A percentile compares a stretch with the other conserved stretches of the same genome.
Conservation (phyloP, 2,797 vertebrate species). For the Pseudomugil tenellus region DNA sequence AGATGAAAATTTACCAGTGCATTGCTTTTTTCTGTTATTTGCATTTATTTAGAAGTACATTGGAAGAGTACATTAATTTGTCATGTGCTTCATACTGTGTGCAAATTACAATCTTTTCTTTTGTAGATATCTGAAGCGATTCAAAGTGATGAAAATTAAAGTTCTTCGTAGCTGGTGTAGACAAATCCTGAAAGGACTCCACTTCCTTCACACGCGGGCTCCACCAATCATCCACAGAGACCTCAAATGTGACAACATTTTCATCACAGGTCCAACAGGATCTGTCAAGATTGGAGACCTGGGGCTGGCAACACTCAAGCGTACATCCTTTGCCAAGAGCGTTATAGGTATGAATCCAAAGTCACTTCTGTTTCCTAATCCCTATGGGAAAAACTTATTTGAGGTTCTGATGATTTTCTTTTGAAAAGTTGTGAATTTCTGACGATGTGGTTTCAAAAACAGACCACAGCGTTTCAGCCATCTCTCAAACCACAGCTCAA, state of each 20-base stretch:
- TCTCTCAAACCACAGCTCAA: conserved; percentile 88
- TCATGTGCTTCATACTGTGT: conserved; percentile 1
- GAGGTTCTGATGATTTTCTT: conserved; percentile 33
- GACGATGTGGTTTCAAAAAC: conserved; percentile 87
- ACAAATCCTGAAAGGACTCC: conserved; percentile 97
- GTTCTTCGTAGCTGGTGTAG: conserved; percentile 97
- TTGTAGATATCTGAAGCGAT: conserved; percentile 94
- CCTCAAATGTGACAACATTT: conserved; percentile 99
- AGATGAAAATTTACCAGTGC: neutral
- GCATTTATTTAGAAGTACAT: neutral
- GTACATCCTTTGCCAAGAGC: conserved; percentile 98
- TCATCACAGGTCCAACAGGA: conserved; percentile 98
- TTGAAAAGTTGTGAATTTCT: conserved; percentile 64
- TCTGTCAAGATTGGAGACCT: conserved; percentile 99
- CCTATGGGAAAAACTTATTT: conserved; percentile 40
- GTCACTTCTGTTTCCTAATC: conserved; percentile 52
- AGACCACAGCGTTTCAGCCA: conserved; percentile 88
- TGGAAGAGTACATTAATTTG: neutral
- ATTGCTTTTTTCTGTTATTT: neutral
- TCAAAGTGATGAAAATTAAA: conserved; percentile 99
- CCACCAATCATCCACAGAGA: conserved; percentile 98
- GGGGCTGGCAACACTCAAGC: conserved; percentile 95
- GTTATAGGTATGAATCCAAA: conserved; percentile 92
- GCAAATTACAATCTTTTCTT: conserved; percentile 10
- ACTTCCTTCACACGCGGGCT: conserved; percentile 96